Conservation (phyloP, 2,888 invertebrate genomes). For the Andrena bucephala region DNA sequence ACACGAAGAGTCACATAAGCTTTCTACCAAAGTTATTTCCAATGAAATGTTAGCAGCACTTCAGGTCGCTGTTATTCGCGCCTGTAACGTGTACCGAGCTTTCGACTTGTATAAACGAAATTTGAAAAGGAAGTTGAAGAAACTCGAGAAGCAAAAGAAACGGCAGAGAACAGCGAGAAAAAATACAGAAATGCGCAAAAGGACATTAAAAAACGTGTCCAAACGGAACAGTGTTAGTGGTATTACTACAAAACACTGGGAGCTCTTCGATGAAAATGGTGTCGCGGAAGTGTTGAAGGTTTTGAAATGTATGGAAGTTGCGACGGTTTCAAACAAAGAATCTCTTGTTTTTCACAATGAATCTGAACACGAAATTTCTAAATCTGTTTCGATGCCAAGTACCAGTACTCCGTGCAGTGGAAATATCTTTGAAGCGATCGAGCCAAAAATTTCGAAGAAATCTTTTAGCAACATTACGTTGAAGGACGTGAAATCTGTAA, state of each 20-base stretch:
- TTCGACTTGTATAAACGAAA: conserved; percentile 62
- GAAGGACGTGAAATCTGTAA: conserved; percentile 13
- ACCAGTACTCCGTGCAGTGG: not conserved
- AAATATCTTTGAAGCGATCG: not conserved
- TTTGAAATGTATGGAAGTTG: not conserved
- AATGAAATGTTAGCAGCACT: conserved; percentile 60
- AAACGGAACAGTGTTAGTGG: not conserved
- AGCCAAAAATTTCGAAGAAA: not conserved
- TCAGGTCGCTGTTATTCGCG: conserved; percentile 60
- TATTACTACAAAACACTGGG: not conserved
- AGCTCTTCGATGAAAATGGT: not conserved
- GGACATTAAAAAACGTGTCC: not conserved
- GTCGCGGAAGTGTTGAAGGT: not conserved
- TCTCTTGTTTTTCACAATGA: not conserved
- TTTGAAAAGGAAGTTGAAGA: not conserved
- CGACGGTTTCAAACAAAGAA: not conserved
- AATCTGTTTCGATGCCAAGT: not conserved
- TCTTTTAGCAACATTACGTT: not conserved
- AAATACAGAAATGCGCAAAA: not conserved
- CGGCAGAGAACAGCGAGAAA: not conserved
- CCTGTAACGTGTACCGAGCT: conserved; percentile 63
- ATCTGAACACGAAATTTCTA: not conserved
- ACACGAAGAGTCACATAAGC: not conserved
- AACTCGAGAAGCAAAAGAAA: not conserved
- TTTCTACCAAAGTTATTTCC: conserved; percentile 36